A percentile compares a stretch with the other conserved stretches of the same genome.
Conservation (phyloP, 2,888 invertebrate genomes). For the Melipona bicolor region DNA sequence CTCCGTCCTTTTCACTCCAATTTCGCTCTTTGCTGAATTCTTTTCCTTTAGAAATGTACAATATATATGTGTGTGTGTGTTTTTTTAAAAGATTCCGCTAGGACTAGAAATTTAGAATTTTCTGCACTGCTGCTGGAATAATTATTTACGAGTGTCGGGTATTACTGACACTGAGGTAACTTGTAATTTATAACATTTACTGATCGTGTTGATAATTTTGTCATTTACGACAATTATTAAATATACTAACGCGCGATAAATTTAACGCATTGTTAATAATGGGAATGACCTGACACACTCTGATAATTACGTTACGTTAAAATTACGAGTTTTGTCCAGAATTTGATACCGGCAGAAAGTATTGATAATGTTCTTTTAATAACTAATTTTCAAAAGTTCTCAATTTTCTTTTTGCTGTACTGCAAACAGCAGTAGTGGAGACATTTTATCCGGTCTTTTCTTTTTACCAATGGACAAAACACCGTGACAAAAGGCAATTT, state of each 20-base stretch:
- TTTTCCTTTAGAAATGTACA: no score
- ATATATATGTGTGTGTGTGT: no score
- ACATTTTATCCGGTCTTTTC: not conserved
- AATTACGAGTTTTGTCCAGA: not conserved
- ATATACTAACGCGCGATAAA: no score
- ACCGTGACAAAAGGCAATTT: not conserved
- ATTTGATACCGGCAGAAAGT: not conserved
- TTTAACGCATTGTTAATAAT: not conserved
- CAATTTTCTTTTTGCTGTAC: not conserved
- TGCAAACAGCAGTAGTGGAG: not conserved
- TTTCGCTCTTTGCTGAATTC: not conserved
- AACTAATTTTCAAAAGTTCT: not conserved
- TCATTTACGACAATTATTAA: no score
- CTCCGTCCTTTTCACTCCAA: slow-evolving; percentile 27
- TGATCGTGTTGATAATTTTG: no score
- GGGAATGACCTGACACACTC: accelerated
- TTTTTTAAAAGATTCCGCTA: no score
- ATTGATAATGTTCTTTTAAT: not conserved
- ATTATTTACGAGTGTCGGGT: no score
- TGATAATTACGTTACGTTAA: not conserved
- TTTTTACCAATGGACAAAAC: no score
- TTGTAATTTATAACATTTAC: not conserved
- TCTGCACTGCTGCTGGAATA: no score
- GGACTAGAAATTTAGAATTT: no score
- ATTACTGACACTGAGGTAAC: not conserved